phyloP scores from a whole-genome alignment of 2,888 invertebrate genomes.

The Minunthozetes semirufus region DNA sequence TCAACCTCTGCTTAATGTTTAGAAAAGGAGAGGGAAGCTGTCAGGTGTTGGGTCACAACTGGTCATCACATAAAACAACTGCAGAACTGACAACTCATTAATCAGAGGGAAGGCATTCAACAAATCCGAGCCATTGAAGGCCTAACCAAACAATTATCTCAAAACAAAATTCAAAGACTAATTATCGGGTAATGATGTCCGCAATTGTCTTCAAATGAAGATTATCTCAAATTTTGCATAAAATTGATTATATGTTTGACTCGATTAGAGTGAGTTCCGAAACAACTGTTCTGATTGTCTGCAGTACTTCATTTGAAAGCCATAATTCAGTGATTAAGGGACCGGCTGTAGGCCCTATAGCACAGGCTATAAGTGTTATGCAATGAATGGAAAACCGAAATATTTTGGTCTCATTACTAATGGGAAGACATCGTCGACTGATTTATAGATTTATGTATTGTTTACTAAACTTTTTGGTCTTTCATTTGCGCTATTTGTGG shows the following conservation, averaged over 20 bases:
- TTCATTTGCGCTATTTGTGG: background rate
- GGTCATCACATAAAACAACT: background rate
- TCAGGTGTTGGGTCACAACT: background rate
- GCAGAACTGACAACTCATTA: background rate
- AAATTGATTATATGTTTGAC: background rate
- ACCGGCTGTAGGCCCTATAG: background rate
- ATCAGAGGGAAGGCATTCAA: background rate
- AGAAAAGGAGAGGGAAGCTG: background rate
- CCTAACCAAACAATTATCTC: no score
- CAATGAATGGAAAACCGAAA: background rate
- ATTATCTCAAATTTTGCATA: background rate
- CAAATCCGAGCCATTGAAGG: no score
- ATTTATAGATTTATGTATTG: slow-evolving; percentile 4
- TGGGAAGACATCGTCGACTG: background rate
- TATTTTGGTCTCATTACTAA: background rate
- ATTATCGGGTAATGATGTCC: background rate
- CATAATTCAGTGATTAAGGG: background rate
- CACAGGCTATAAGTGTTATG: background rate
- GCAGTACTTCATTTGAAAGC: background rate
- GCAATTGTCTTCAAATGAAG: background rate
- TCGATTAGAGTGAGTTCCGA: background rate
- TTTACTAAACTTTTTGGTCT: background rate
- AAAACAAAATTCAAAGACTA: no score
- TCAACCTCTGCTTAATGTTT: background rate
- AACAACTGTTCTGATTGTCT: background rate